Base-by-base conservation (phyloP, 2,888 invertebrate genomes). In the Nemotelus nigrinus region DNA sequence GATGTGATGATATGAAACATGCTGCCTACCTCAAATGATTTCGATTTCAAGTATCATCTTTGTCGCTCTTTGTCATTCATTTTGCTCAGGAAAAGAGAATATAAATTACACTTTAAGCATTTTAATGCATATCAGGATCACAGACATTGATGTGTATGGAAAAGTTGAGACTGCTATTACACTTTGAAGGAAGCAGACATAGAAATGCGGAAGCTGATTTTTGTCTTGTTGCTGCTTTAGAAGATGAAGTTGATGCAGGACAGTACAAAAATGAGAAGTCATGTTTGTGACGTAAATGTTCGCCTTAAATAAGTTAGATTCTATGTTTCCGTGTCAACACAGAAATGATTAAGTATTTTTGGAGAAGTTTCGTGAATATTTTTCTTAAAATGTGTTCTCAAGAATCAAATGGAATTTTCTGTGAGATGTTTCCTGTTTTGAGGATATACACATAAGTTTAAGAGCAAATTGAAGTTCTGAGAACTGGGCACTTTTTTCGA, bases 31-130 rank as follows among this genome's bases (percentile, higher is more conserved):
- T 25, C 25, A 25, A 25, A 25, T 25, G 25, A 25, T 25, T 25
- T 25, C 25, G 25, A 25, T 25, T 25, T 25, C 25, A 25, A 25
- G 25, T 25, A 25, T 25, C 25, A 25, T 25, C 25, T 25, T 25
- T 25, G 7, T n/a, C 25, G n/a, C 41, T 65, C 4, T 44, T 65
- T 70, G 45, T 47, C 55, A 3, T 70, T 70, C n/a, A 43, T 41
- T 45, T 70, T 70, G 39, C 55, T 45, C 6, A n/a, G 41, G 7
- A 25, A 74, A 74, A 74, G 74, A 74, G 74, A 74, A 74, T 74
- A 74, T 74, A 74, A 60, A 74, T 74, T 74, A 47, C 74, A 25
- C 63, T 60, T 60, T 74, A 74, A 74, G 60, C 45, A 68, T 50
- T 68, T 44, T 50, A 50, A 68, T 63, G 43, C 68, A 70, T 55